Conservation (phyloP, 2,113 vertebrate species). For the Cariama cristata region DNA sequence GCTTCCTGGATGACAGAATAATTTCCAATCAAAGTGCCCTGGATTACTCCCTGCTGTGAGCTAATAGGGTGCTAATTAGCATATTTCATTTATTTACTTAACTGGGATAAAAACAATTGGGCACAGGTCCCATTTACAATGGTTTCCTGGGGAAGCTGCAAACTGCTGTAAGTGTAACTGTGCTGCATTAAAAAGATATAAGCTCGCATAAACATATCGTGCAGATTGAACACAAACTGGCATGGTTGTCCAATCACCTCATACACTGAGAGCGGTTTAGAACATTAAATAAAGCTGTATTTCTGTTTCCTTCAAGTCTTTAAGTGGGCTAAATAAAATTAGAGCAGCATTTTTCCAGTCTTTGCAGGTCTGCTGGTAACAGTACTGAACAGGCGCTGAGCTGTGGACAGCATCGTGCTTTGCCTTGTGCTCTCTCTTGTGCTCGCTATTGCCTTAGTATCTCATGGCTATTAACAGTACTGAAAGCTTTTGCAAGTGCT, state of each 20-base stretch:
- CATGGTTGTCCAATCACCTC: constrained; percentile 20
- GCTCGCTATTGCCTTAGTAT: background rate
- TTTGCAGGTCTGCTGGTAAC: background rate
- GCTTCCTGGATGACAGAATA: constrained; percentile 81
- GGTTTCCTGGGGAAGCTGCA: constrained; percentile 78
- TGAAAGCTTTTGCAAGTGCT: background rate
- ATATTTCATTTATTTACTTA: constrained; percentile 87
- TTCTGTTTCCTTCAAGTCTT: constrained; percentile 3
- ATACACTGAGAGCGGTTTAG: constrained; percentile 22
- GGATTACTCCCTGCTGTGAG: constrained; percentile 83
- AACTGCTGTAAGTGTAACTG: constrained; percentile 57
- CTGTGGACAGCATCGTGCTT: background rate
- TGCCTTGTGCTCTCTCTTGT: background rate
- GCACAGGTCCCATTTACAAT: constrained; percentile 78
- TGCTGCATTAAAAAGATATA: constrained; percentile 61
- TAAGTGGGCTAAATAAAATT: background rate
- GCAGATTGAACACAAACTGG: constrained; percentile 13
- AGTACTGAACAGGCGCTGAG: background rate
- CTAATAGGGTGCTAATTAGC: constrained; percentile 86
- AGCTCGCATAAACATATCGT: constrained; percentile 20
- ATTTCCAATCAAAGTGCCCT: constrained; percentile 80
- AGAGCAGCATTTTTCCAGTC: background rate
- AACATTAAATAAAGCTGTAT: constrained; percentile 59
- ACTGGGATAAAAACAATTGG: constrained; percentile 79
- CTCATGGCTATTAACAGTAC: background rate